A percentile compares a stretch with the other conserved stretches of the same genome.
phyloP scores from a whole-genome alignment of 2,888 invertebrate species.

The Morpho helenor region DNA sequence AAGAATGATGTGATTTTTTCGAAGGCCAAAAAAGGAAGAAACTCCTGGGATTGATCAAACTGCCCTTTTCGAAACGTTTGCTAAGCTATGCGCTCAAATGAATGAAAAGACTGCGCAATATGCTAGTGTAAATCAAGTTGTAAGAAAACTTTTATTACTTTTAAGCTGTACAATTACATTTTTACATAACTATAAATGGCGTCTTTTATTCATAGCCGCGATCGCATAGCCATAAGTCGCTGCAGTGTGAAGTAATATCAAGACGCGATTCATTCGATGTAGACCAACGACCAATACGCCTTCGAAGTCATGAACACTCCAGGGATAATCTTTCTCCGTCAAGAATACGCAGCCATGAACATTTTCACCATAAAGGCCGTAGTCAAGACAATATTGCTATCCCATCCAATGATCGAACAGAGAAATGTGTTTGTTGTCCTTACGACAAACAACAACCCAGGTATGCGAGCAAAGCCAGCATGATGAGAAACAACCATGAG shows the following conservation, averaged over 20 bases:
- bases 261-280: slow-evolving; percentile 37
- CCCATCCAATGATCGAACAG: slow-evolving; percentile 28
- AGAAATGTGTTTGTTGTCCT: slow-evolving; percentile 38
- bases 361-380: slow-evolving; percentile 36
- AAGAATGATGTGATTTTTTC: neutral
- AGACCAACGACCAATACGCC: slow-evolving; percentile 42
- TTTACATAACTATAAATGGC: slow-evolving; percentile 4
- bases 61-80: slow-evolving; percentile 58
- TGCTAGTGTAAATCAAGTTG: slow-evolving; percentile 34
- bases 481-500: slow-evolving; percentile 34
- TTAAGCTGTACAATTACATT: no score
- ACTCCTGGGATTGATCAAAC: slow-evolving; percentile 43
- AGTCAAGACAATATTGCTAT: slow-evolving; percentile 37
- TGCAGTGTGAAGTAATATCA: slow-evolving; percentile 57
- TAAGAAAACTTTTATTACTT: slow-evolving; percentile 28
- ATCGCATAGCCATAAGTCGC: slow-evolving; percentile 63
- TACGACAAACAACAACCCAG: slow-evolving; percentile 40
- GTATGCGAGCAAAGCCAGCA: slow-evolving; percentile 48
- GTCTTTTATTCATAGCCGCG: slow-evolving; percentile 38
- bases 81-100: slow-evolving; percentile 58
- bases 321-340: slow-evolving; percentile 40
- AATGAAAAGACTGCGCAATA: slow-evolving; percentile 39
- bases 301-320: slow-evolving; percentile 39
- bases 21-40: slow-evolving; percentile 39
- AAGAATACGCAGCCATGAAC: slow-evolving; percentile 51